These are phyloP conservation scores for Okapia johnstoni DNA, from an alignment of 2,113 vertebrate species.

Conservation along the genomic window DNA sequence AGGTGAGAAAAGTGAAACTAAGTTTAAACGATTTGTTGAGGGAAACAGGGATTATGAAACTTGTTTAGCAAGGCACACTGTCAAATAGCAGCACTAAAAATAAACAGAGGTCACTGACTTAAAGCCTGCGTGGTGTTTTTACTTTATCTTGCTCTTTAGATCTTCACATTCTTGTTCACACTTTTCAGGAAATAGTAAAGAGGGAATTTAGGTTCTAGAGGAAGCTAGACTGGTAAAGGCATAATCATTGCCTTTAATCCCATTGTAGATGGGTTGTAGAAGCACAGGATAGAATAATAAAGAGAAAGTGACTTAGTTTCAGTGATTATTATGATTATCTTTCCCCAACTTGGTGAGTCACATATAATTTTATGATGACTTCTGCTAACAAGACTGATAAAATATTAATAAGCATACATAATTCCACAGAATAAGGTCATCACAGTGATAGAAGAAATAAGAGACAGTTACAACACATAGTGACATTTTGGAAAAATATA, in stretches of 20 bases:
- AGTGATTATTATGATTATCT: not conserved
- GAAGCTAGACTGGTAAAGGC: not conserved
- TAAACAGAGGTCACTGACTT: not conserved
- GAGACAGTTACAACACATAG: not conserved
- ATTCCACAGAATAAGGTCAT: slow-evolving; percentile 25
- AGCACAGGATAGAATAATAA: not conserved
- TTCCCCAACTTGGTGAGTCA: slow-evolving; percentile 32
- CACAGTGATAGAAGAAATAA: slow-evolving; percentile 13
- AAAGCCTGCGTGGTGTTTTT: not conserved
- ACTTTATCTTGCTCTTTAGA: not conserved
- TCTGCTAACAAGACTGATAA: slow-evolving; percentile 46
- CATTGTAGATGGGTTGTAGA: not conserved
- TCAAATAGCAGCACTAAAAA: not conserved
- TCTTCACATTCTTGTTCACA: not conserved
- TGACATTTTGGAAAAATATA: not conserved
- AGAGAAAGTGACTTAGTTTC: not conserved
- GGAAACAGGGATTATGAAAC: not conserved
- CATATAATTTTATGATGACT: slow-evolving; percentile 36
- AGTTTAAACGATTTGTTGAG: not conserved
- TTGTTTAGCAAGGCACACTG: not conserved
- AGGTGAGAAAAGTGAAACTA: not conserved
- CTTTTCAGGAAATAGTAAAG: not conserved
- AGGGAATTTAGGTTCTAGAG: not conserved
- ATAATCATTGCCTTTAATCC: not conserved
- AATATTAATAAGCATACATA: slow-evolving; percentile 56